Base-by-base conservation (phyloP, 2,888 invertebrate species). In the Melolontha melolontha region DNA sequence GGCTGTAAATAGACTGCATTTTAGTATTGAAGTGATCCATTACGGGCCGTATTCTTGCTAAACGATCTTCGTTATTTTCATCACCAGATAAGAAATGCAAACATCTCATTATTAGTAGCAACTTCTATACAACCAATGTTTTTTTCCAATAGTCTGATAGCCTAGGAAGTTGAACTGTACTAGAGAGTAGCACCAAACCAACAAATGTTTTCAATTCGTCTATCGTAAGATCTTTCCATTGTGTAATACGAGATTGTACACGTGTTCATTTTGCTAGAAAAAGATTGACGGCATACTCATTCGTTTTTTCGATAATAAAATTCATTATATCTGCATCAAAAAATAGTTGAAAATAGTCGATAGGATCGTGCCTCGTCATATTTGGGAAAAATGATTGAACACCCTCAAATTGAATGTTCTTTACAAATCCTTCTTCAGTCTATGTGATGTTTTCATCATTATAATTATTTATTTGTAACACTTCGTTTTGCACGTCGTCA, bases 1-100 rank as follows among this genome's bases (percentile, higher is more conserved):
- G 79, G 79, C 68, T 71, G 49, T 49, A 49, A 76, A 67, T 79
- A 80, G 39, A 80, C 67, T 22, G 63, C 16, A 17, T 7, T n/a
- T n/a, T n/a, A n/a, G n/a, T n/a, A n/a, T n/a, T n/a, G n/a, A n/a
- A n/a, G n/a, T n/a, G n/a, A n/a, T 49, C 14, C 14, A 22, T 29
- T 29, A 29, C 29, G 29, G 29, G 29, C 5, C 6, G 29, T 6
- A 29, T 29, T 29, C 29, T 29, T 29, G 29, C 29, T 29, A 29
- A 29, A 29, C 29, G 29, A 29, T 29, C 29, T 29, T 49, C 14
- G 17, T n/a, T n/a, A n/a, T 49, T 49, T 49, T 14, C 16, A 6
- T 49, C 14, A 49, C 6, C 14, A 49, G 12, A 49, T 22, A 8
- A 27, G 27, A 54, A 54, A 22, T 54, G 54, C 39, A 22, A 54